Base-by-base conservation (phyloP, 2,888 invertebrate species). In the Drosophila atroscutellata region DNA sequence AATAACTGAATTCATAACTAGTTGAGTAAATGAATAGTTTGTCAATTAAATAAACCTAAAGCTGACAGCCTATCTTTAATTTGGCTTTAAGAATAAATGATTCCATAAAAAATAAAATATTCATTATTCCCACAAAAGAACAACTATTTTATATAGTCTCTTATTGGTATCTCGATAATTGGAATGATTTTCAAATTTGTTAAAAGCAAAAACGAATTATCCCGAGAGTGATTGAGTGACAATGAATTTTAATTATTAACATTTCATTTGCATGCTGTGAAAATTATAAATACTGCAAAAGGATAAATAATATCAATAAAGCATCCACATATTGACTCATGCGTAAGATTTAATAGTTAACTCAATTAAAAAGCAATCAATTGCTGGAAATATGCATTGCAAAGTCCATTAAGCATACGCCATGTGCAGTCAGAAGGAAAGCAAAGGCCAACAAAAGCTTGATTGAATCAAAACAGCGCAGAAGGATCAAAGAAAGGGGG, bases 161-260 rank as follows among this genome's bases (percentile, higher is more conserved):
- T 7, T 7, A 20, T 13, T 13, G 3, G 7, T 20, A 20, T 20
- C 15, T 20, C 20, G 15, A 2, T 45, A 45, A 24, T 45, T 15
- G 20, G 4, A 24, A 45, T 24, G 15, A 24, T 3, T 45, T 45
- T 15, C 3, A 45, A 45, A 15, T 45, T 45, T 24, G 3, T 2
- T n/a, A 28, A 4, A 11, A 26, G n/a, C 39, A 34, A 69, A n/a
- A 34, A 11, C 39, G 45, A 24, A 34, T 32, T 58, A 36, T 13
- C 9, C 26, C 24, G 7, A 34, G 75, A 71, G 67, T 80, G 80
- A 76, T 75, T 80, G 80, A 67, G 64, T 67, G 66, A 55, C 54
- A 63, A 37, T 47, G 66, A 20, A 80, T 42, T 59, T 62, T 45
- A 50, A 58, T 32, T 55, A 63, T 66, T 47, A 80, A 51, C 26